These are phyloP conservation scores for Drosophila carrolli DNA, from an alignment of 1,140 invertebrate genomes.

Conservation along the genomic window DNA sequence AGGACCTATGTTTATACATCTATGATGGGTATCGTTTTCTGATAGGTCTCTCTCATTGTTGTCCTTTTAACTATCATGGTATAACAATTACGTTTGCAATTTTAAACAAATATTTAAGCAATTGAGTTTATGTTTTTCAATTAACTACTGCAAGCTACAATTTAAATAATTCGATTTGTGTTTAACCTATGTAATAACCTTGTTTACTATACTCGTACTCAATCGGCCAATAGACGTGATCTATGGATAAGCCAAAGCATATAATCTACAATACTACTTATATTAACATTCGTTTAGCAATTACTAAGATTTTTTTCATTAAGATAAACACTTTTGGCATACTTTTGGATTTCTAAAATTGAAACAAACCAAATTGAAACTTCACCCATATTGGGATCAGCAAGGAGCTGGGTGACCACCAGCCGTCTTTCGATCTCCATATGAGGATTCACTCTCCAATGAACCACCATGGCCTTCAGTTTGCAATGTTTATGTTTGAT, in stretches of 20 bases:
- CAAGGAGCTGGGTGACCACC: conserved; percentile 25
- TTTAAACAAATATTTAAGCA: conserved; percentile 81
- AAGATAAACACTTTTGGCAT: conserved; percentile 83
- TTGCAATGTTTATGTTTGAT: conserved; percentile 71
- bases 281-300: conserved; percentile 51
- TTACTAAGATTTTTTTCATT: conserved; percentile 79
- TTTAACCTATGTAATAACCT: conserved; percentile 39
- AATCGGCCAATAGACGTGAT: conserved; percentile 16
- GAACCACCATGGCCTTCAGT: conserved; percentile 76
- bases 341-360: conserved; percentile 67
- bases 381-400: conserved; percentile 58
- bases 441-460: conserved; percentile 45
- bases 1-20: conserved; percentile 42
- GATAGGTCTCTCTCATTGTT: conserved; percentile 51
- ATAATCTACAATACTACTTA: conserved; percentile 37
- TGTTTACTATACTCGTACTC: conserved; percentile 39
- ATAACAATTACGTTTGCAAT: conserved; percentile 82
- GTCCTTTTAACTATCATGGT: conserved; percentile 41
- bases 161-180: conserved; percentile 73
- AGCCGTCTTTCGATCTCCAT: conserved; percentile 42
- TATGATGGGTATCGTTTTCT: conserved; percentile 72
- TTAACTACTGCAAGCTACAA: conserved; percentile 76
- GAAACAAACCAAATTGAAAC: conserved; percentile 39
- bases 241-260: conserved; percentile 36
- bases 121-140: conserved; percentile 72